These are phyloP conservation scores for Thomomys bottae DNA, from an alignment of 2,113 vertebrate species.

Conservation along the genomic window DNA sequence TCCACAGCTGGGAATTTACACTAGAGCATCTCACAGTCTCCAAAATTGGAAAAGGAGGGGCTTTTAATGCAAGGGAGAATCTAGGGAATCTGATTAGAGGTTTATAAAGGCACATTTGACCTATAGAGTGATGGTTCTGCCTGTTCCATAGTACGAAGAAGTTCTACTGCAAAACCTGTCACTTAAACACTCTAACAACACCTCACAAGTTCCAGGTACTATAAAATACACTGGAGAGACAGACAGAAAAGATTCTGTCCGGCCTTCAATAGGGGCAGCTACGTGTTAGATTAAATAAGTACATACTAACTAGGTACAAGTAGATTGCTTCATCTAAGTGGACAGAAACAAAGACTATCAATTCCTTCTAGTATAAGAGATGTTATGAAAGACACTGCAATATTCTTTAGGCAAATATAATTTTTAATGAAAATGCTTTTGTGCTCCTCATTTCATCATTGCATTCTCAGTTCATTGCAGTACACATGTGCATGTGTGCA, in stretches of 20 bases:
- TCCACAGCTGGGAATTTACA: not conserved
- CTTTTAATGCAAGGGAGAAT: not conserved
- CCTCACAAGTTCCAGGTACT: not conserved
- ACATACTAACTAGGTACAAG: too few relatives aligned
- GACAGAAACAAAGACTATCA: not conserved
- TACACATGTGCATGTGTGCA: too few relatives aligned
- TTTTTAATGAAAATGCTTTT: not conserved
- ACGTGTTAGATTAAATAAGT: rapidly evolving
- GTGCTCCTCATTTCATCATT: not conserved
- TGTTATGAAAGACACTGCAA: not conserved
- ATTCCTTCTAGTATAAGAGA: not conserved
- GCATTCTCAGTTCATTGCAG: not conserved
- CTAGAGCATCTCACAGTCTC: not conserved
- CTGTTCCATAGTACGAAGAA: not conserved
- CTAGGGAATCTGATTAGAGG: not conserved
- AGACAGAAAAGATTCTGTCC: not conserved
- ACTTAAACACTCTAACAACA: not conserved
- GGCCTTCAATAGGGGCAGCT: not conserved
- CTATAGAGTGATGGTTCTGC: not conserved
- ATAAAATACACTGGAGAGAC: not conserved
- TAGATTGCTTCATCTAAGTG: not conserved
- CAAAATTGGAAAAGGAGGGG: not conserved
- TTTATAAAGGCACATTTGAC: not conserved
- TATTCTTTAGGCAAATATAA: not conserved
- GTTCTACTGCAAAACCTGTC: not conserved